Evolutionary conservation across 2,888 invertebrate genomes (phyloP), one percentile per base, ranked within the genome.

Genomic region (Trichogramma evanescens): DNA sequence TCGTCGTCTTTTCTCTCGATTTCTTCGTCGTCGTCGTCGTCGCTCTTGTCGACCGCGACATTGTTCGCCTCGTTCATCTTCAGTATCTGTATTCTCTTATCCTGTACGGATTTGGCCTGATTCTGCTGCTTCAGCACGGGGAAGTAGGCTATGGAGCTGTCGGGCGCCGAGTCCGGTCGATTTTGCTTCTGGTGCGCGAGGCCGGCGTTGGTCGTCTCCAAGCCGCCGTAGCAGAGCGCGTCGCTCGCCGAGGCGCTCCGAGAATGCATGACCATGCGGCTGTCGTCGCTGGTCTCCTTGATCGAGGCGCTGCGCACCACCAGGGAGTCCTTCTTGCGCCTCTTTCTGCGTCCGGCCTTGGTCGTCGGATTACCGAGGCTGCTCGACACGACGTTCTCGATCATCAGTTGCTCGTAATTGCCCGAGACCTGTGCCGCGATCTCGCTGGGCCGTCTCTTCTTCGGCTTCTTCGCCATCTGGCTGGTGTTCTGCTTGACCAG

Each of bases 371-470:
- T 7, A 63, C 56, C 1, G 77, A 78, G 4, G 79, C 78, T 6
- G 78, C 78, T 0, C 81, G 26, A 26, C 26, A 26, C 26, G 2
- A 26, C 81, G 57, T 83, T 83, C 26, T 82, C 79, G 58, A 84
- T 83, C 66, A 84, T 74, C 39, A 86, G 78, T 54, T 86, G 84
- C 43, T 81, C 76, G 58, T 86, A 85, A 38, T 83, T 83, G 38
- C 86, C 82, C 0, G 81, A 70, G 13, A 80, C 79, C 48, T 71
- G 72, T 5, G 80, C 72, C 3, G 80, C 79, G 51, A 80, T 80
- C 65, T 91, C 91, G 71, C 91, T 91, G 0, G 91, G 90, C 54
- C 92, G 80, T 26, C 84, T 74, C 41, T 86, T 83, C 63, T 82
- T 82, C 67, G 83, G 82, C 43, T 82, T 82, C 8, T 82, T 82